These are phyloP conservation scores for Fragum sueziense DNA, from an alignment of 2,888 invertebrate genomes.

Conservation along the genomic window DNA sequence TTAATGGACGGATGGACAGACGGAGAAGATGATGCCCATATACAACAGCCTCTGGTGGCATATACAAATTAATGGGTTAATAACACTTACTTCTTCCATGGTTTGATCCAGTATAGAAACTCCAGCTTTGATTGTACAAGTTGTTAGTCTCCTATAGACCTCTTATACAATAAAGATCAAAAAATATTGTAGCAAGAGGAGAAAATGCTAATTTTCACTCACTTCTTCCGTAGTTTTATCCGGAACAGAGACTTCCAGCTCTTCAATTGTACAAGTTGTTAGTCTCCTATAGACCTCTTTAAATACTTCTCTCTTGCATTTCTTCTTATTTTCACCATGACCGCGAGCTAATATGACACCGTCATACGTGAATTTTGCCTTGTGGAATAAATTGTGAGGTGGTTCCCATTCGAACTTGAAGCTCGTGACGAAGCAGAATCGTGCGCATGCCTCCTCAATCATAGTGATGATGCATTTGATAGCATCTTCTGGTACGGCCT, in stretches of 20 bases:
- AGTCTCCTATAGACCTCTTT: constrained; percentile 56
- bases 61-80: too few relatives aligned
- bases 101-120: too few relatives aligned
- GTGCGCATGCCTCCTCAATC: background rate
- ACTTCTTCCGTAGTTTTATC: background rate
- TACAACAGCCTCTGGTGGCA: too few relatives aligned
- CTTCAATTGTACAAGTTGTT: constrained; percentile 19
- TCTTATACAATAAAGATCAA: background rate
- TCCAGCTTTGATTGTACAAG: too few relatives aligned
- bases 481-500: too few relatives aligned
- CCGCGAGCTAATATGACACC: constrained; percentile 63
- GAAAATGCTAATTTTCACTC: background rate
- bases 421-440: background rate
- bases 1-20: too few relatives aligned
- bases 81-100: too few relatives aligned
- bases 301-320: constrained; percentile 56
- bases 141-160: background rate
- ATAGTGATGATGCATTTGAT: background rate
- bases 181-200: background rate
- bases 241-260: constrained; percentile 9
- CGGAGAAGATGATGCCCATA: too few relatives aligned
- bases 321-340: constrained; percentile 64
- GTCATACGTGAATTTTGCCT: constrained; percentile 44
- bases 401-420: background rate
- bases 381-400: constrained; percentile 29